A percentile compares a stretch with the other conserved stretches of the same genome.
Evolutionary conservation across 2,888 invertebrate genomes (phyloP).

Genomic region (Oscheius onirici): DNA sequence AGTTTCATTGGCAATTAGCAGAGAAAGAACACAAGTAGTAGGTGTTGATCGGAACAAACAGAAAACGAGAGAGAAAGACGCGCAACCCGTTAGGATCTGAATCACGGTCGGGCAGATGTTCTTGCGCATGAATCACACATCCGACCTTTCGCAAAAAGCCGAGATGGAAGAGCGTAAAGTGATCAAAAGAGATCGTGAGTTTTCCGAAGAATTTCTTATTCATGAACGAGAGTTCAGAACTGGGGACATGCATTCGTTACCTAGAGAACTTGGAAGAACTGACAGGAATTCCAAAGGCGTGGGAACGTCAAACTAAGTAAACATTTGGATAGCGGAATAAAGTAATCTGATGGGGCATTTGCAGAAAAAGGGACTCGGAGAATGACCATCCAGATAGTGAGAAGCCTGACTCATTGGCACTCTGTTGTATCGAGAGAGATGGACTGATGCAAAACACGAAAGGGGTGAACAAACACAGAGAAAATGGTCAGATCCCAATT

Average conservation of each 20-base stretch:
- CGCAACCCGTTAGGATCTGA: constrained; percentile 5
- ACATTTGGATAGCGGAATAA: too few relatives aligned
- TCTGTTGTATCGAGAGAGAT: background rate
- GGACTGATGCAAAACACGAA: background rate
- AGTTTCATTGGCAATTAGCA: background rate
- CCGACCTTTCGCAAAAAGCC: constrained; percentile 17
- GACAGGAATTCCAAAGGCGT: background rate
- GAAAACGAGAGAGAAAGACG: background rate
- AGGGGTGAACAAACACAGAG: background rate
- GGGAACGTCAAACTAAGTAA: too few relatives aligned
- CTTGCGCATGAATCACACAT: constrained; percentile 1
- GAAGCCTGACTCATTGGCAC: too few relatives aligned
- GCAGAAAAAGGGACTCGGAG: too few relatives aligned
- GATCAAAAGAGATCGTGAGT: background rate
- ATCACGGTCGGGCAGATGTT: background rate
- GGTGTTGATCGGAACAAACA: background rate
- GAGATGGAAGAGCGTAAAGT: background rate
- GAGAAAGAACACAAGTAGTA: background rate
- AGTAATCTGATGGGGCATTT: too few relatives aligned
- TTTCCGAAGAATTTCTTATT: background rate
- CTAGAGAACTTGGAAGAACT: background rate
- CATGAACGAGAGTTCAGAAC: background rate
- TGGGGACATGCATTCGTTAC: background rate
- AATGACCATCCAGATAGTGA: too few relatives aligned
- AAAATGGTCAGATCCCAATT: background rate